Evolutionary conservation across 2,888 invertebrate genomes (phyloP).

Genomic region (Euproctis similis): DNA sequence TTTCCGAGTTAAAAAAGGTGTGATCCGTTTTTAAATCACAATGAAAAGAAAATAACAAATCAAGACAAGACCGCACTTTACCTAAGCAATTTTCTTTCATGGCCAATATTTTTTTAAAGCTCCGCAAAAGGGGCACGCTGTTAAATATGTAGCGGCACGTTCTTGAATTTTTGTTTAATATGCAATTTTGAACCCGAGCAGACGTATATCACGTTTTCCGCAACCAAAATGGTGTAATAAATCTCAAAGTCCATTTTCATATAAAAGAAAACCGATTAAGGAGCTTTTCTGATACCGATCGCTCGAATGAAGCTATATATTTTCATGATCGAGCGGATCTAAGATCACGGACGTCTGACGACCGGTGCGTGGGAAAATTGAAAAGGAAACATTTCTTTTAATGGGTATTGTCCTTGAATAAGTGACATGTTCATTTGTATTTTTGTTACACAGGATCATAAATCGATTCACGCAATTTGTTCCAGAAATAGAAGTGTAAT

Average conservation of each 20-base stretch:
- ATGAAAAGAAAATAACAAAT: slow-evolving; percentile 71
- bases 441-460: too few species aligned
- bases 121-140: slow-evolving; percentile 38
- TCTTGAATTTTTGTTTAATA: slow-evolving; percentile 64
- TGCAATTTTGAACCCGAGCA: slow-evolving; percentile 55
- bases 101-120: slow-evolving; percentile 53
- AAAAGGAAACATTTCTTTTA: slow-evolving; percentile 61
- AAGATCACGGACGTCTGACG: slow-evolving; percentile 68
- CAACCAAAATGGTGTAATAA: slow-evolving; percentile 68
- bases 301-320: slow-evolving; percentile 72
- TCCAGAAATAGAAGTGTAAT: too few species aligned
- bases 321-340: slow-evolving; percentile 71
- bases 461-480: too few species aligned
- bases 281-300: slow-evolving; percentile 72
- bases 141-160: slow-evolving; percentile 58
- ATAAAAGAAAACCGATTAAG: slow-evolving; percentile 75
- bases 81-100: slow-evolving; percentile 63
- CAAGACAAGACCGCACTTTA: slow-evolving; percentile 63
- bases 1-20: too few species aligned
- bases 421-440: slow-evolving; percentile 12
- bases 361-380: slow-evolving; percentile 68
- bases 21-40: slow-evolving; percentile 60
- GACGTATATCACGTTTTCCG: slow-evolving; percentile 61
- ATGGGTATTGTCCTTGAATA: slow-evolving; percentile 48
- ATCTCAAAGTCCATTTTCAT: slow-evolving; percentile 73